These are phyloP conservation scores for Xanthia icteritia DNA, from an alignment of 2,888 invertebrate species.

Conservation along the genomic window DNA sequence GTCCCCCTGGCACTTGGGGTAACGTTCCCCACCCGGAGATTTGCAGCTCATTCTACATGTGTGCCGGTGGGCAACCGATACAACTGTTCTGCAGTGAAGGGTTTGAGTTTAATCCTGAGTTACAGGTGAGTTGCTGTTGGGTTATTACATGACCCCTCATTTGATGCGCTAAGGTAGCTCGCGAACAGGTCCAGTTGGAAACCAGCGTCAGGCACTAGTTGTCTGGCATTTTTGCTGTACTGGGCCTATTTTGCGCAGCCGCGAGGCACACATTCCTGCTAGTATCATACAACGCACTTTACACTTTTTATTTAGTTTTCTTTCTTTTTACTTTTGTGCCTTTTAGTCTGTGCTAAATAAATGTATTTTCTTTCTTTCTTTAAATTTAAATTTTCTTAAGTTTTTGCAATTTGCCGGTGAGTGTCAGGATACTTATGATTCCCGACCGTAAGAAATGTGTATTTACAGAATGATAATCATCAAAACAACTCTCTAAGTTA, in stretches of 20 bases:
- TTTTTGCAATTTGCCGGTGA: background rate
- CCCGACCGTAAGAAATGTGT: background rate
- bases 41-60: conserved; percentile 63
- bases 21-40: conserved; percentile 46
- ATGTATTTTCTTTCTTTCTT: no score
- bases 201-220: no score
- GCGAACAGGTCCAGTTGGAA: no score
- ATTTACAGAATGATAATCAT: background rate
- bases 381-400: background rate
- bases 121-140: conserved; percentile 27
- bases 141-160: background rate
- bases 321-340: no score
- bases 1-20: conserved; percentile 50
- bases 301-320: no score
- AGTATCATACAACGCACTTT: no score
- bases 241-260: no score
- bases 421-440: background rate
- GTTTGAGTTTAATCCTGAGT: conserved; percentile 69
- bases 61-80: conserved; percentile 66
- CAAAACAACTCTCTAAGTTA: no score
- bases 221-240: no score
- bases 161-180: background rate
- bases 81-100: conserved; percentile 68
- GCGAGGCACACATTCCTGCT: no score
- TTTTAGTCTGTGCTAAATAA: no score